Percentiles rank a stretch among this genome's conserved stretches.
These are phyloP conservation scores for Buathra laborator DNA, from an alignment of 2,888 invertebrate genomes.

Conservation along the genomic window DNA sequence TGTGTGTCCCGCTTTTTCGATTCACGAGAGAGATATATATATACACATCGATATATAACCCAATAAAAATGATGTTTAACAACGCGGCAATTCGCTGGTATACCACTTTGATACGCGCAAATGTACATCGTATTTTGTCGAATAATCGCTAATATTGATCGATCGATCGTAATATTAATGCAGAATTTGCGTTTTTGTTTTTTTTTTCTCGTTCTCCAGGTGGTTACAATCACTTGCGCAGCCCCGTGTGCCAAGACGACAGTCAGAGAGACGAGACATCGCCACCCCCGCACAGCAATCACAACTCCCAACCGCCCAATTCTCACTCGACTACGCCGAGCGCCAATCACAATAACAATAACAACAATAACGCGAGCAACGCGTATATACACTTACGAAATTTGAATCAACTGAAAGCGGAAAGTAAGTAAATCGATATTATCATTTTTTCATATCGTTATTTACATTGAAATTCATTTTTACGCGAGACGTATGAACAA, in stretches of 20 bases:
- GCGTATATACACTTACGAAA: constrained; percentile 83
- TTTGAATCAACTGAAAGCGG: constrained; percentile 83
- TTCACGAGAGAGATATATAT: neutral
- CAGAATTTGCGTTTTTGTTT: neutral
- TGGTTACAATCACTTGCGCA: constrained; percentile 87
- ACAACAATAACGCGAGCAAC: constrained; percentile 80
- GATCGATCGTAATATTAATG: constrained; percentile 21
- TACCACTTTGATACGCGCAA: no score
- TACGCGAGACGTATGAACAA: no score
- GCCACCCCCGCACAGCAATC: constrained; percentile 81
- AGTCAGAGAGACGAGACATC: constrained; percentile 84
- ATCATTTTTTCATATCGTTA: neutral
- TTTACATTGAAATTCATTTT: no score
- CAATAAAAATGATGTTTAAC: neutral
- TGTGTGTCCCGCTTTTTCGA: constrained; percentile 27
- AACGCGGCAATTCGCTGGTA: no score
- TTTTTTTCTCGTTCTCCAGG: constrained; percentile 82
- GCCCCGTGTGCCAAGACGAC: constrained; percentile 86
- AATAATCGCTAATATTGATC: neutral
- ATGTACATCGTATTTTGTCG: neutral
- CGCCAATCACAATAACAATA: constrained; percentile 79
- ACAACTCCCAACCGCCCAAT: constrained; percentile 81
- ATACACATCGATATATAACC: neutral
- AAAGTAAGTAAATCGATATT: constrained; percentile 77
- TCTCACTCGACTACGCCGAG: constrained; percentile 82